These are phyloP conservation scores for Papilio dardanus DNA, from an alignment of 1,140 invertebrate genomes.

Conservation along the genomic window DNA sequence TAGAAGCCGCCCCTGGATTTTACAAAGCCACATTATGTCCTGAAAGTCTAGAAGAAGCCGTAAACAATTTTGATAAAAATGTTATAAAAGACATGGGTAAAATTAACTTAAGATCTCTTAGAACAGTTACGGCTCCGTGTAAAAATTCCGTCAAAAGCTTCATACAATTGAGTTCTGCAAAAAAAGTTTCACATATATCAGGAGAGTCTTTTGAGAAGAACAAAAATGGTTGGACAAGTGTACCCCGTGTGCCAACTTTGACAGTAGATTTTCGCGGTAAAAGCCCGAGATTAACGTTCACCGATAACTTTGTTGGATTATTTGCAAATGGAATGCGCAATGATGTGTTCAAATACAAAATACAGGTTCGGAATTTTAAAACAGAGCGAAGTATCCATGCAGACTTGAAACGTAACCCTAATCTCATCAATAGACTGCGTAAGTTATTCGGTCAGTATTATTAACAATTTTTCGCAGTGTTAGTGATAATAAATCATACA, in stretches of 20 bases:
- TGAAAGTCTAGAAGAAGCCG: conserved; percentile 69
- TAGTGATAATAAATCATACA: conserved; percentile 22
- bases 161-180: conserved; percentile 51
- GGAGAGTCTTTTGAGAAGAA: conserved; percentile 70
- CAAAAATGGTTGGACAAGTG: conserved; percentile 67
- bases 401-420: conserved; percentile 87
- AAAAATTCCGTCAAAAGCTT: conserved; percentile 43
- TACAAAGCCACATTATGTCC: conserved; percentile 68
- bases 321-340: conserved; percentile 54
- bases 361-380: conserved; percentile 88
- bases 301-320: conserved; percentile 68
- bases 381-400: conserved; percentile 87
- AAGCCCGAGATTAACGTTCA: conserved; percentile 60
- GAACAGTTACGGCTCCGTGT: conserved; percentile 46
- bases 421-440: conserved; percentile 84
- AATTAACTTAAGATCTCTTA: conserved; percentile 61
- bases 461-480: conserved; percentile 26
- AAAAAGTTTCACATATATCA: conserved; percentile 74
- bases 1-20: conserved; percentile 51
- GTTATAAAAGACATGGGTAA: conserved; percentile 69
- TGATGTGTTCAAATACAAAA: conserved; percentile 75
- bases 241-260: conserved; percentile 49
- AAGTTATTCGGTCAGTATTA: conserved; percentile 81
- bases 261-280: conserved; percentile 55
- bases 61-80: conserved; percentile 77